Evolutionary conservation across 1,140 invertebrate genomes (phyloP), one percentile per base, ranked within the genome.

Genomic region (Mamestra configurata): DNA sequence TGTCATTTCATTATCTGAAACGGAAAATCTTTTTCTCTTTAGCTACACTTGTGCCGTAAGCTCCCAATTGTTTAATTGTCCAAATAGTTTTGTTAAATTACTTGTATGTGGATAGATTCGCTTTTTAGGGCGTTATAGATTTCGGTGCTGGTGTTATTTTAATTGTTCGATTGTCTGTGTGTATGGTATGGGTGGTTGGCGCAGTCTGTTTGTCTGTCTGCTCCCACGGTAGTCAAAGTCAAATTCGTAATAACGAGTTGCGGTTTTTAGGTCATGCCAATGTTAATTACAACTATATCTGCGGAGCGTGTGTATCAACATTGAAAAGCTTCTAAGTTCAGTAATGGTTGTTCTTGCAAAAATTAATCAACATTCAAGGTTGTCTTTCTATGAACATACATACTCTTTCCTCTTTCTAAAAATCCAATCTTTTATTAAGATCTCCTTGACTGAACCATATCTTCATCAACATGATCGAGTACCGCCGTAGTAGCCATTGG

Each of bases 1-100:
- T 94, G 93, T 93, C 93, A 94, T 91, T 92, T 90, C 84, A 94
- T 93, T 94, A 94, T 94, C 93, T 94, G 87, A 92, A 91, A 94
- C 90, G 93, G 93, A 94, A 95, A 95, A 95, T 95, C 93, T 95
- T 93, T 94, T 82, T 94, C 93, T 92, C 89, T 87, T 79, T 81
- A 80, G 84, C 83, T 87, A 80, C 83, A 90, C 89, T 82, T 81
- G 82, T 89, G 86, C 84, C 80, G 88, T 89, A 89, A 89, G 87
- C 88, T 88, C 87, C 82, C 90, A 89, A 94, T 93, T 94, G 93
- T 93, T 90, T 93, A 92, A 93, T 93, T 91, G 88, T 90, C 88
- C 88, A 68, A 79, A 82, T 61, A 76, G 83, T 90, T 89, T 85
- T 82, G 82, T 85, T 81, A 89, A 85, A 86, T 80, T 83, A 78